Percentiles rank a stretch among this genome's conserved stretches.
Evolutionary conservation across 2,113 vertebrate genomes (phyloP).

Genomic region (Cettia cetti): DNA sequence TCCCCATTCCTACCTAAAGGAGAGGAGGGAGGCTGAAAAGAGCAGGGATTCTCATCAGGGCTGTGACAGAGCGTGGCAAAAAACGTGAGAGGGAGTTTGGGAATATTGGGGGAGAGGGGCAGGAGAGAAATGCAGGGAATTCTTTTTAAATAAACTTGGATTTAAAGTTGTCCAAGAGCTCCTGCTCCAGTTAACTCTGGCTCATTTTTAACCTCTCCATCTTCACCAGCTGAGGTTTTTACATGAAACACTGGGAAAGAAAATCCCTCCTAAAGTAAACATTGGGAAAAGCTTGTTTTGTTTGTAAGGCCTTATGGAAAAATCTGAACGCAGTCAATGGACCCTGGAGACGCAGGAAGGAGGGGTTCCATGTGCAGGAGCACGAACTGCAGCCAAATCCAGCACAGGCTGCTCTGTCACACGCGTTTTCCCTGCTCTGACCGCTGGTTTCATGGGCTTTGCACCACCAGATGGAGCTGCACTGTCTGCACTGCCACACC

Average conservation of each 20-base stretch:
- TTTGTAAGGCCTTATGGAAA: neutral
- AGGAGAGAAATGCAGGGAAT: neutral
- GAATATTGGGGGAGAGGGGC: neutral
- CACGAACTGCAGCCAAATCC: neutral
- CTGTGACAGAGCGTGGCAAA: neutral
- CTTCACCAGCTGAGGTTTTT: neutral
- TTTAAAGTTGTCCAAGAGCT: neutral
- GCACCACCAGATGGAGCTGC: constrained; percentile 10
- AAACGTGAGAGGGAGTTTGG: neutral
- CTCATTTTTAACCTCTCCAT: neutral
- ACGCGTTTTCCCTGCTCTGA: rapidly evolving
- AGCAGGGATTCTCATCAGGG: neutral
- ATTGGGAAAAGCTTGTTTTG: neutral
- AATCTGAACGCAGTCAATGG: neutral
- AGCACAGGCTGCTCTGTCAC: neutral
- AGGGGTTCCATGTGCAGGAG: neutral
- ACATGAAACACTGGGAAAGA: neutral
- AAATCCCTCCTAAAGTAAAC: neutral
- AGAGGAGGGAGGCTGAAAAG: neutral
- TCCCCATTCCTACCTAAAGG: neutral
- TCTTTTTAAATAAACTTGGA: neutral
- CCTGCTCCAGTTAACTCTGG: neutral
- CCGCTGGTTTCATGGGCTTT: rapidly evolving
- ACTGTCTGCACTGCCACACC: neutral
- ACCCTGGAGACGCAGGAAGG: neutral